Percentiles rank a stretch among this genome's conserved stretches.
Conservation (phyloP, 2,888 invertebrate genomes). For the Philaethria dido region DNA sequence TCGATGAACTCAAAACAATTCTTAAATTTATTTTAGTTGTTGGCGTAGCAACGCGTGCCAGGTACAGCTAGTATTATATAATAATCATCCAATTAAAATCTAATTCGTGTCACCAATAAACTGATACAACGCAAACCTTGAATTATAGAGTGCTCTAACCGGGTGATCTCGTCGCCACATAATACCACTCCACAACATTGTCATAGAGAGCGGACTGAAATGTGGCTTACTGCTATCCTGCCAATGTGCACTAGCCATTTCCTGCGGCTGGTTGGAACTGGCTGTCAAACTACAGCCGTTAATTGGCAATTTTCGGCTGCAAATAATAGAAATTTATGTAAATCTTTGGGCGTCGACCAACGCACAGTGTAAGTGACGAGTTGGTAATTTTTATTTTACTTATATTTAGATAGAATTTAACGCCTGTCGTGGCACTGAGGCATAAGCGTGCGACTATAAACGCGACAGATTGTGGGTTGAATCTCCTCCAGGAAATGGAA, state of each 20-base stretch:
- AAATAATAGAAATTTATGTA: not conserved
- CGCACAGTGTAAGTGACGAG: no score
- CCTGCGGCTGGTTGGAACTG: not conserved
- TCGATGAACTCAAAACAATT: no score
- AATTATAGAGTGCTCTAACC: conserved; percentile 8
- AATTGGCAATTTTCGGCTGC: not conserved
- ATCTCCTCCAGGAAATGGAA: no score
- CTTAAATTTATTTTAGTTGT: no score
- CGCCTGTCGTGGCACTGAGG: no score
- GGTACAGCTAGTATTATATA: no score
- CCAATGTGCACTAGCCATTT: conserved; percentile 8
- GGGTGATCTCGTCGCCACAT: conserved; percentile 2
- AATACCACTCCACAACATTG: not conserved
- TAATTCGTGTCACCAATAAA: not conserved
- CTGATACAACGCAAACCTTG: not conserved
- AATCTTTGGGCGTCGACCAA: not conserved
- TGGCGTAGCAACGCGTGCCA: no score
- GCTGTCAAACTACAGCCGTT: not conserved
- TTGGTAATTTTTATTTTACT: no score
- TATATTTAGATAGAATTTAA: no score
- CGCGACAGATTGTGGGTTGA: no score
- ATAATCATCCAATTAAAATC: conserved; percentile 5
- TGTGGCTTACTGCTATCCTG: not conserved
- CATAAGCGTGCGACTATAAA: no score
- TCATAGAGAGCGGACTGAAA: not conserved